Percentiles rank a stretch among this genome's conserved stretches.
Conservation (phyloP, 1,140 invertebrate genomes). For the Drosophila varians region DNA sequence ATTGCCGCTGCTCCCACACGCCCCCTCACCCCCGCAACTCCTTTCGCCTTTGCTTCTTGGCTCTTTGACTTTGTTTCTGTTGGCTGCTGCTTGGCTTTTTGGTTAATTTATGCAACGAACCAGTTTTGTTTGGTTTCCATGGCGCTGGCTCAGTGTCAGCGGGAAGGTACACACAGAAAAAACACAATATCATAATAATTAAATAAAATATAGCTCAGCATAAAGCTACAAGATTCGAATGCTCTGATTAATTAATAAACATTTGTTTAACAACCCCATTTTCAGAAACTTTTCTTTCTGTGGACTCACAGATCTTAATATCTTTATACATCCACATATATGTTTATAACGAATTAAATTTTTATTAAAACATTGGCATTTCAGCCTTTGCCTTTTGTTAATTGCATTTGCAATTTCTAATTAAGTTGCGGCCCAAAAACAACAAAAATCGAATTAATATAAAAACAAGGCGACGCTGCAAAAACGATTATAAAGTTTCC, state of each 20-base stretch:
- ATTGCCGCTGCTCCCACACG: slow-evolving; percentile 40
- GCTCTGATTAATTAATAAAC: not conserved
- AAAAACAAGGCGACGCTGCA: slow-evolving; percentile 14
- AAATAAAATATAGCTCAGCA: too few species aligned
- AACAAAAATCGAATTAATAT: slow-evolving; percentile 7
- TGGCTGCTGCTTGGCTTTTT: slow-evolving; percentile 39
- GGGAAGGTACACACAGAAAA: slow-evolving; percentile 19
- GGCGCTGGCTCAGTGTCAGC: slow-evolving; percentile 40
- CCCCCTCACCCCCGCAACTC: slow-evolving; percentile 28
- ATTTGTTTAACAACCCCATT: not conserved
- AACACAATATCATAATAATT: not conserved
- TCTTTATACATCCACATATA: slow-evolving; percentile 2
- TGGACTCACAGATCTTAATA: slow-evolving; percentile 1
- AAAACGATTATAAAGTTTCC: slow-evolving; percentile 39
- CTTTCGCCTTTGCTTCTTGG: slow-evolving; percentile 18
- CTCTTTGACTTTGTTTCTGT: slow-evolving; percentile 57
- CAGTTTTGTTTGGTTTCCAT: slow-evolving; percentile 70
- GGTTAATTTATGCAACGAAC: slow-evolving; percentile 77
- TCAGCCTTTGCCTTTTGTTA: slow-evolving; percentile 54
- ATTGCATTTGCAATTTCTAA: slow-evolving; percentile 80
- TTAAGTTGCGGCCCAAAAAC: slow-evolving; percentile 60
- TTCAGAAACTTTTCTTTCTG: not conserved
- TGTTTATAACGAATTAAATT: slow-evolving; percentile 50
- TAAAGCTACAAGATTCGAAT: too few species aligned
- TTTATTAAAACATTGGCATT: slow-evolving; percentile 59